Conservation (phyloP, 2,888 invertebrate species). For the Meandrusa payeni region DNA sequence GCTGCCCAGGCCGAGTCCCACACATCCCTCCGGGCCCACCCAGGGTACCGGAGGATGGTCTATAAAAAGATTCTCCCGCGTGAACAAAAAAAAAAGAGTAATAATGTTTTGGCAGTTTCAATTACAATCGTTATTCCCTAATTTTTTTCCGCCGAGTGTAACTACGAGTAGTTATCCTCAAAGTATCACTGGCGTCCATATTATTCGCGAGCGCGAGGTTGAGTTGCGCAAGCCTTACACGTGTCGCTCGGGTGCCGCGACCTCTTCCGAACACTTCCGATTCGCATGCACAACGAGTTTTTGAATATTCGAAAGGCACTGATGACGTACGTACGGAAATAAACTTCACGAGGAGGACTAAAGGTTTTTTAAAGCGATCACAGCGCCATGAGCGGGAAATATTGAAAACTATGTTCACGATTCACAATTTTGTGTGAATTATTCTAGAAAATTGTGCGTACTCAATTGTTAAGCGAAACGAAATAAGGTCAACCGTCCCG, state of each 20-base stretch:
- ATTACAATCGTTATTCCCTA: no score
- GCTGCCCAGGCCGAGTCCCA: no score
- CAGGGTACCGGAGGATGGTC: no score
- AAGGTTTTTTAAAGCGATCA: slow-evolving; percentile 17
- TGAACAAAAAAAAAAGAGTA: no score
- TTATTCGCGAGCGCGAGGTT: slow-evolving; percentile 75
- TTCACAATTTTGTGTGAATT: background rate
- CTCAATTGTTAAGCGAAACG: background rate
- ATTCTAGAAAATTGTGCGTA: slow-evolving; percentile 3
- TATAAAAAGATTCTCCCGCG: no score
- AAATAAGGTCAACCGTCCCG: slow-evolving; percentile 3
- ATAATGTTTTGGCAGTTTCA: no score
- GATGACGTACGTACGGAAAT: slow-evolving; percentile 59
- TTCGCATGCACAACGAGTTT: slow-evolving; percentile 66
- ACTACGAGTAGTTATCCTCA: slow-evolving; percentile 31
- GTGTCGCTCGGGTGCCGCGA: slow-evolving; percentile 57
- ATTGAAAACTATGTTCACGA: background rate
- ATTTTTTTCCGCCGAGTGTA: no score
- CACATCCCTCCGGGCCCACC: no score
- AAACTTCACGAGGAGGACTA: slow-evolving; percentile 30
- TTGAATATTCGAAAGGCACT: slow-evolving; percentile 61
- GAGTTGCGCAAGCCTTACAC: slow-evolving; percentile 69
- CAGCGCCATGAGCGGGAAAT: slow-evolving; percentile 6
- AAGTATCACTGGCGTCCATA: slow-evolving; percentile 40
- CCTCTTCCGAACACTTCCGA: slow-evolving; percentile 75